Evolutionary conservation across 2,797 vertebrate genomes (phyloP), one percentile per base, ranked within the genome.

Genomic region (Siniperca undulata): DNA sequence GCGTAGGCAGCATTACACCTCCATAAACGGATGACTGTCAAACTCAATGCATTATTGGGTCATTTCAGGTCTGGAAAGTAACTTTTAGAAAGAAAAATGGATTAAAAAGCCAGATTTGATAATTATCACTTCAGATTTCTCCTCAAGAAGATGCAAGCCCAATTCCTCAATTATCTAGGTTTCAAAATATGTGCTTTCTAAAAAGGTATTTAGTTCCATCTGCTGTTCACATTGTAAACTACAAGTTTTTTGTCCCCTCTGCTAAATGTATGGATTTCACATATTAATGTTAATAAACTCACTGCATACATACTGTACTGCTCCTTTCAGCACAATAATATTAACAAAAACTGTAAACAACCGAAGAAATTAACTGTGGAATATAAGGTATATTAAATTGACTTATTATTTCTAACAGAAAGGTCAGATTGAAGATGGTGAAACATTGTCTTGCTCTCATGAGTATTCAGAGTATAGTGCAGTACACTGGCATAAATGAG

Each of bases 181-280:
- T 58, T 34, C 34, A 5, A 69, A 44, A 64, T 2, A 9, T 27
- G 10, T 34, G 13, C 30, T 70, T 81, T 80, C 17, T 50, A 27
- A 61, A 16, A 30, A 79, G 81, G 64, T 7, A 22, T 90, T 77
- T 87, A 74, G 83, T 72, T 79, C 93, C 92, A 91, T 70, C 94
- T 94, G 87, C 89, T 93, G 94, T 79, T 88, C 81, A 82, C 20
- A 66, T 14, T 19, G 52, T 40, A 55, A 78, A 92, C 58, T 91
- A 77, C 90, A 91, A 1, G 24, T 50, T 36, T 16, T 61, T 14
- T 42, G 7, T 48, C 9, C 2, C 42, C 10, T 6, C 8, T 48
- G 44, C 10, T 64, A 6, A 44, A 7, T n/a, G 61, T 11, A 16
- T 30, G 12, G 3, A 48, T 19, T 66, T 44, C 7, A 74, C 7